Conservation (phyloP, 2,888 invertebrate species). For the Lithophane socia region DNA sequence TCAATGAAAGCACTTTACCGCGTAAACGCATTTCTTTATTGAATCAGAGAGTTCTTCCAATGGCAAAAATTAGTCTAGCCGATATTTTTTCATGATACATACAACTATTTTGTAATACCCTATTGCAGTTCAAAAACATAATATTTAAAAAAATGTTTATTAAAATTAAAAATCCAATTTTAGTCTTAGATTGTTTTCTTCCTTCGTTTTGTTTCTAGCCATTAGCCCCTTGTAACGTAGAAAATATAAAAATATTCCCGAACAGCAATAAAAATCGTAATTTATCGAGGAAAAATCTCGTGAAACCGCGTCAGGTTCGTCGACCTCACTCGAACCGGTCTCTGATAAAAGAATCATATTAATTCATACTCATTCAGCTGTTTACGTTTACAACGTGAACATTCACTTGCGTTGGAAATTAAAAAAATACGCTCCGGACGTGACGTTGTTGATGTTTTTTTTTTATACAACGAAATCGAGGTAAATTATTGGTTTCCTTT, state of each 20-base stretch:
- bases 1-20: not conserved
- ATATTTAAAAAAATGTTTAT: no score
- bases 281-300: conserved; percentile 67
- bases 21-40: not conserved
- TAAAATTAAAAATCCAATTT: not conserved
- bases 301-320: conserved; percentile 69
- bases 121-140: not conserved
- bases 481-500: conserved; percentile 53
- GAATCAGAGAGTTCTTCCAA: not conserved
- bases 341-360: conserved; percentile 83
- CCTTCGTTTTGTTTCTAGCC: not conserved
- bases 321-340: conserved; percentile 78
- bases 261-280: conserved; percentile 65
- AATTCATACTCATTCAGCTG: conserved; percentile 75
- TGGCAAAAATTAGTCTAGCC: not conserved
- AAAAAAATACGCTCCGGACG: conserved; percentile 53
- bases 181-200: not conserved
- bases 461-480: conserved; percentile 31
- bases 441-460: conserved; percentile 45
- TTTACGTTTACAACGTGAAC: conserved; percentile 66
- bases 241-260: not conserved
- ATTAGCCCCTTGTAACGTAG: not conserved
- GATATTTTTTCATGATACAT: not conserved
- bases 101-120: rapidly evolving
- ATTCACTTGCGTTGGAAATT: conserved; percentile 55